Evolutionary conservation across 2,113 vertebrate species (phyloP), one percentile per base, ranked within the genome.

Genomic region (Marcusenius ussheri): DNA sequence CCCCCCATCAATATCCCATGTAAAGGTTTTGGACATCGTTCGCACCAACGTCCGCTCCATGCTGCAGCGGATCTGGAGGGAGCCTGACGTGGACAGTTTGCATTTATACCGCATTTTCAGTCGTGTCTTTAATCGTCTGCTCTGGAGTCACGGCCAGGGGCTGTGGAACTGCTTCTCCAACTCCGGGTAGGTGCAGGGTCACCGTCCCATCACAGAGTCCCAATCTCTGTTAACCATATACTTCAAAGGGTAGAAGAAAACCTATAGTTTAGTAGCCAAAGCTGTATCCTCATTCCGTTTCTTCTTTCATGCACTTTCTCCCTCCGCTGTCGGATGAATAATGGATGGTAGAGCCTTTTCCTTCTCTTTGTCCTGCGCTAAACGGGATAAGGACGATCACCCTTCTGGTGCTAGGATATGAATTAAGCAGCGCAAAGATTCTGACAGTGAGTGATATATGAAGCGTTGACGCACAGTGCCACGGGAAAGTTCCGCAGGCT

Each of bases 161-260:
- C 93, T 99, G 1, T 99, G 98, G 98, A 99, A 97, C 93, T 99
- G 97, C 95, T 99, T 99, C 94, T 98, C 97, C 93, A 98, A 97
- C 95, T 98, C 98, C 92, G 96, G 97, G 97, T 97, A 96, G 94
- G 96, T 80, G 6, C 7, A 5, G 11, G 51, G 58, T 84, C 80
- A 10, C 47, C 24, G 35, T 17, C 80, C 49, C 45, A n/a, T 21
- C 56, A 39, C 77, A 31, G 45, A 42, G 21, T 83, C 45, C 31
- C 46, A 39, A 24, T 80, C 70, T 11, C 4, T n/a, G 84, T 42
- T 39, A 70, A 74, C 15, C 19, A 10, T 21, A 24, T 13, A 42
- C 77, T 53, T 56, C 88, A 42, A 45, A 70, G 83, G 7, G 17
- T 5, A 19, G 46, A 15, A 90, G 17, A 49, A 6, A 35, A 11